Base-by-base conservation (phyloP, 2,113 vertebrate genomes). In the Opisthocomus hoazin region DNA sequence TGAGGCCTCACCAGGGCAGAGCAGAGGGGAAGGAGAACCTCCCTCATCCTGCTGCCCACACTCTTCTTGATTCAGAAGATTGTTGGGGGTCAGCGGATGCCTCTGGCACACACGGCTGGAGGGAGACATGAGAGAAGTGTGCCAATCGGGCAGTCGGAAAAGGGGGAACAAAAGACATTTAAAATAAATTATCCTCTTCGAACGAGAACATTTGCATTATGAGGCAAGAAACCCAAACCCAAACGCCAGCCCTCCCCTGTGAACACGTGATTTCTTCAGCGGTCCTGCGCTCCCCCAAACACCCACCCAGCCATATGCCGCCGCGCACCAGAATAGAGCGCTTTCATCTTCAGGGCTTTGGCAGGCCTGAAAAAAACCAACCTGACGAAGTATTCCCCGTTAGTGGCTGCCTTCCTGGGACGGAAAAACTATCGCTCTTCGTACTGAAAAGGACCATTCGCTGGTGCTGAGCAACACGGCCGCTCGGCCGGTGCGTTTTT, bases 401-500 rank as follows among this genome's bases (percentile, higher is more conserved):
- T 54, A 12, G n/a, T 32, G 54, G 15, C 57, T 6, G 27, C 73
- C 61, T 81, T 7, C 64, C 87, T 4, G 46, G 17, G 63, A 2
- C 2, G 56, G 56, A 37, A 43, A 78, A 65, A 0, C 22, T 3
- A 1, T 8, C 46, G 12, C 26, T 13, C 17, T 4, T 2, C 58
- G 0, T 0, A 1, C 1, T 3, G 50, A 23, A 20, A 11, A 45
- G 58, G 2, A 15, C 11, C 10, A 0, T 32, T 29, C 1, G 2
- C 10, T 1, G 65, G 39, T 23, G 21, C 61, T 2, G 3, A 1
- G 1, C 29, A 8, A 16, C 0, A 2, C 1, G 8, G 63, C 12
- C n/a, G 2, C 8, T 0, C 0, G 2, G 37, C 0, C 2, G 6
- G 11, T 2, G 39, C 24, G 1, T 5, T 43, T 37, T 34, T 0